phyloP scores from a whole-genome alignment of 1,140 invertebrate species.

The Calephelis virginiensis region DNA sequence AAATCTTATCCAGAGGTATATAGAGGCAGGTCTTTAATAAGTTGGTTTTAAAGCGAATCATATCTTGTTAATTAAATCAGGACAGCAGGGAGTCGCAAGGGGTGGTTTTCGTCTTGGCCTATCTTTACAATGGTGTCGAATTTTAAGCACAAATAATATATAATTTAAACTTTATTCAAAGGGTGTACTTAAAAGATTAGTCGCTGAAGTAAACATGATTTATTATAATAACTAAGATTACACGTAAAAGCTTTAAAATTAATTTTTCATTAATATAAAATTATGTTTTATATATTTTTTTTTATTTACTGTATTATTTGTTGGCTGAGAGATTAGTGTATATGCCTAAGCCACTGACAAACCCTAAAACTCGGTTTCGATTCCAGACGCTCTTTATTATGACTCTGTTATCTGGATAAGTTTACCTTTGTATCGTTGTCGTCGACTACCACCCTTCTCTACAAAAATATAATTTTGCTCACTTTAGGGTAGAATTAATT shows the following conservation, averaged over 20 bases:
- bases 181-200: slow-evolving; percentile 45
- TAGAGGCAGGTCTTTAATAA: slow-evolving; percentile 21
- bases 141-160: slow-evolving; percentile 61
- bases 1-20: slow-evolving; percentile 15
- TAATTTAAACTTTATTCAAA: slow-evolving; percentile 68
- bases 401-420: no score
- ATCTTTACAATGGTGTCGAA: slow-evolving; percentile 63
- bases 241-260: slow-evolving; percentile 7
- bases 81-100: slow-evolving; percentile 62
- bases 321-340: no score
- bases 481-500: no score
- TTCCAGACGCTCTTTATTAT: no score
- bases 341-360: no score
- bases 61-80: slow-evolving; percentile 78
- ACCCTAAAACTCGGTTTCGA: no score
- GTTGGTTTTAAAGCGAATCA: slow-evolving; percentile 70
- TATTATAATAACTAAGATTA: not conserved
- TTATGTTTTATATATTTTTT: no score
- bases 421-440: no score
- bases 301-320: no score
- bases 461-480: no score
- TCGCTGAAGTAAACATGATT: slow-evolving; percentile 45
- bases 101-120: slow-evolving; percentile 47
- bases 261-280: not conserved
- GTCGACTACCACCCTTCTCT: no score